phyloP scores from a whole-genome alignment of 2,888 invertebrate genomes.

The Diarsia mendica region DNA sequence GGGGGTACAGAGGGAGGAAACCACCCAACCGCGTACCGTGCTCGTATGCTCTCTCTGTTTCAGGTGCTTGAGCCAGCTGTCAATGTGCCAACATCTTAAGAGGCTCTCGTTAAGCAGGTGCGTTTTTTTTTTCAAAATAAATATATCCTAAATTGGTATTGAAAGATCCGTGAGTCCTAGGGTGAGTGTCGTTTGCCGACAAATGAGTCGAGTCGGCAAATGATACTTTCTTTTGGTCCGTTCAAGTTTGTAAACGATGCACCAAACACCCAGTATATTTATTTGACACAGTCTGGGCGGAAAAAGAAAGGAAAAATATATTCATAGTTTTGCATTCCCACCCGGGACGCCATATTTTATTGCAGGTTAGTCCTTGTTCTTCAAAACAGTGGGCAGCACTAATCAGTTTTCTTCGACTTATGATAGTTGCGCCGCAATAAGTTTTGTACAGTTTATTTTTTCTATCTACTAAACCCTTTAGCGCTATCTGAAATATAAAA shows the following conservation, averaged over 20 bases:
- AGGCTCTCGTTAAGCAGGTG: too few relatives aligned
- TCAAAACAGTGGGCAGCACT: slow-evolving; percentile 82
- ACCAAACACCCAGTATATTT: background rate
- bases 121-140: too few relatives aligned
- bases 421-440: slow-evolving; percentile 79
- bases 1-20: too few relatives aligned
- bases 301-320: background rate
- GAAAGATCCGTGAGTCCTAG: background rate
- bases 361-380: slow-evolving; percentile 35
- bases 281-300: background rate
- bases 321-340: slow-evolving; percentile 23
- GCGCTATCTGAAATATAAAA: slow-evolving; percentile 68
- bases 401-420: slow-evolving; percentile 71
- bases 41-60: too few relatives aligned
- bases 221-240: background rate
- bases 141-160: too few relatives aligned
- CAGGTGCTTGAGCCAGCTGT: too few relatives aligned
- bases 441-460: slow-evolving; percentile 59
- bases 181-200: background rate
- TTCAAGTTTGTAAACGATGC: background rate
- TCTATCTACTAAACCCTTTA: slow-evolving; percentile 62
- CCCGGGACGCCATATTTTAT: slow-evolving; percentile 32
- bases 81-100: too few relatives aligned
- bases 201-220: background rate
- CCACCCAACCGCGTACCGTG: too few relatives aligned